Conservation (phyloP, 2,797 vertebrate genomes). For the Acanthis flammea region DNA sequence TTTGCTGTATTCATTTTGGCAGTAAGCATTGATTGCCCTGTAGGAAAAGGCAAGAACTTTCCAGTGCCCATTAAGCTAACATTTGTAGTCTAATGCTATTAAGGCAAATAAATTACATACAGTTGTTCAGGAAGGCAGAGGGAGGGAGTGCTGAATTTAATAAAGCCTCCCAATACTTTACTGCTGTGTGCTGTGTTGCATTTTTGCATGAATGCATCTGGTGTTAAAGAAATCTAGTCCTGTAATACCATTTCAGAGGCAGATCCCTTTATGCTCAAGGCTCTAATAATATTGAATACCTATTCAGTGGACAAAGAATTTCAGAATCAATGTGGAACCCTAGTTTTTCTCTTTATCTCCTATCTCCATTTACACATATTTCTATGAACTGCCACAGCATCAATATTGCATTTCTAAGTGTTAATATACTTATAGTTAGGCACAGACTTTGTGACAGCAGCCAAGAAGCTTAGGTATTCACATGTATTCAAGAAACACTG, state of each 20-base stretch:
- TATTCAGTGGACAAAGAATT: neutral
- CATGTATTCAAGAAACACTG: neutral
- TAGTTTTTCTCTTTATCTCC: neutral
- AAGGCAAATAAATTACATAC: neutral
- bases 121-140: neutral
- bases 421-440: neutral
- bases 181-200: neutral
- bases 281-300: neutral
- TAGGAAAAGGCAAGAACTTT: constrained; percentile 4
- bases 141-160: neutral
- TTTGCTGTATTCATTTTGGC: neutral
- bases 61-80: neutral
- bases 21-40: neutral
- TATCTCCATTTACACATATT: neutral
- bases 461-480: neutral
- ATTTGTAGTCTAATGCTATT: neutral
- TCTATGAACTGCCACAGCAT: neutral
- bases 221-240: neutral
- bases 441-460: neutral
- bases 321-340: neutral
- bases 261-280: neutral
- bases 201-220: neutral
- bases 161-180: neutral
- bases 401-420: neutral
- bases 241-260: neutral